A percentile compares a stretch with the other conserved stretches of the same genome.
These are phyloP conservation scores for Phylloscopus whistleri DNA, from an alignment of 2,113 vertebrate genomes.

Conservation along the genomic window DNA sequence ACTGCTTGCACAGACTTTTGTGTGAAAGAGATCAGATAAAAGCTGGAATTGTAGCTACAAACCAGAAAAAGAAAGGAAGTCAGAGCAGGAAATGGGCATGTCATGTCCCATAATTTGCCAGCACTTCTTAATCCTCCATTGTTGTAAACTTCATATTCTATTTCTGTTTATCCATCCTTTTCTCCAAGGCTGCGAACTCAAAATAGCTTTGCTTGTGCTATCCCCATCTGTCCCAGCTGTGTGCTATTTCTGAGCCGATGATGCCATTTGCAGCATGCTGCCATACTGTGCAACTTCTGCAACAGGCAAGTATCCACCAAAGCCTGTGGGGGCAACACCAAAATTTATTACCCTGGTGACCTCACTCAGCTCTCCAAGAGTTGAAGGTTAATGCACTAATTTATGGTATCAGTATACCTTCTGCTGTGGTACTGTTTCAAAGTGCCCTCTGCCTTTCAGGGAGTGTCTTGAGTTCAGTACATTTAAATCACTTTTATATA, in stretches of 20 bases:
- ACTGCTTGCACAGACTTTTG: neutral
- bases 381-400: neutral
- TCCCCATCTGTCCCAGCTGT: conserved; percentile 49
- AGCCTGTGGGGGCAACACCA: neutral
- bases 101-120: neutral
- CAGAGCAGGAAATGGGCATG: conserved; percentile 36
- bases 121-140: conserved; percentile 13
- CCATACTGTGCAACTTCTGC: neutral
- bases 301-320: neutral
- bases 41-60: conserved; percentile 1
- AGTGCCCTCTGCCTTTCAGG: neutral
- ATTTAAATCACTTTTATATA: conserved; percentile 61
- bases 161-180: conserved; percentile 51
- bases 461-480: neutral
- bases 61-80: conserved; percentile 40
- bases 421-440: neutral
- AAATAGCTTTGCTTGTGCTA: conserved; percentile 36
- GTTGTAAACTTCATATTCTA: conserved; percentile 29
- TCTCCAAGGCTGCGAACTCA: neutral
- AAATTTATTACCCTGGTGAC: neutral
- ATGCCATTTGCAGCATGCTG: neutral
- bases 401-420: neutral
- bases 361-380: neutral
- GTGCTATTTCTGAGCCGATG: neutral
- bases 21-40: conserved; percentile 22